phyloP scores from a whole-genome alignment of 2,113 vertebrate genomes.

The Gnathonemus longibarbis region DNA sequence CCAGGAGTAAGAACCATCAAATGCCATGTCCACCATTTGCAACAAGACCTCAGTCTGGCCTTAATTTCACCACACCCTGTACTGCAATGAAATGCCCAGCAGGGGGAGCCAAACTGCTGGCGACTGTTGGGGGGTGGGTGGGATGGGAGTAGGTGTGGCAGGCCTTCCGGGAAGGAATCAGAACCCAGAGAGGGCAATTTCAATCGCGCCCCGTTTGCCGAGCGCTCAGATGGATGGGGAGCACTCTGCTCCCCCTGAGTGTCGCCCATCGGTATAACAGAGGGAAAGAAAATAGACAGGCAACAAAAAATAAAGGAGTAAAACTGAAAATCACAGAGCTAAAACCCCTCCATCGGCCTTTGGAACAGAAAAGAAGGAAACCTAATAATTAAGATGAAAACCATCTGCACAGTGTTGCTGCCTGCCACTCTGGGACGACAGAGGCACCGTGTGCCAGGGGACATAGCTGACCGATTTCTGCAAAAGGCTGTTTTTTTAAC shows the following conservation, averaged over 20 bases:
- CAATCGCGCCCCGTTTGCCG: not conserved
- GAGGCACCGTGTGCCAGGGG: not conserved
- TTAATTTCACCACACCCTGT: not conserved
- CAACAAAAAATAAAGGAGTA: not conserved
- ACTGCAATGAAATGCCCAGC: not conserved
- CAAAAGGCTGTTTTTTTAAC: not conserved
- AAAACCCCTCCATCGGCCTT: not conserved
- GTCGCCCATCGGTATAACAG: not conserved
- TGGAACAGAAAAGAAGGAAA: not conserved
- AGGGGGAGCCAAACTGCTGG: not conserved
- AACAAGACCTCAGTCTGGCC: not conserved
- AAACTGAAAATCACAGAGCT: not conserved
- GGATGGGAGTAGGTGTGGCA: not conserved
- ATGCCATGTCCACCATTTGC: not conserved
- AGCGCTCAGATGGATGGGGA: not conserved
- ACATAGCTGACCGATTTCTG: not conserved
- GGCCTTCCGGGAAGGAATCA: not conserved
- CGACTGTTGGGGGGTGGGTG: not conserved
- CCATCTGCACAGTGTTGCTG: not conserved
- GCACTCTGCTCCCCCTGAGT: not conserved
- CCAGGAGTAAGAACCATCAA: conserved; percentile 11
- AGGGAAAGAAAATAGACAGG: not conserved
- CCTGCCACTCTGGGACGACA: not conserved
- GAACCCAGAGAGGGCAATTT: not conserved
- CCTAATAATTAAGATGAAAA: not conserved